Conservation (phyloP, 2,888 invertebrate genomes). For the Drosophila yooni region DNA sequence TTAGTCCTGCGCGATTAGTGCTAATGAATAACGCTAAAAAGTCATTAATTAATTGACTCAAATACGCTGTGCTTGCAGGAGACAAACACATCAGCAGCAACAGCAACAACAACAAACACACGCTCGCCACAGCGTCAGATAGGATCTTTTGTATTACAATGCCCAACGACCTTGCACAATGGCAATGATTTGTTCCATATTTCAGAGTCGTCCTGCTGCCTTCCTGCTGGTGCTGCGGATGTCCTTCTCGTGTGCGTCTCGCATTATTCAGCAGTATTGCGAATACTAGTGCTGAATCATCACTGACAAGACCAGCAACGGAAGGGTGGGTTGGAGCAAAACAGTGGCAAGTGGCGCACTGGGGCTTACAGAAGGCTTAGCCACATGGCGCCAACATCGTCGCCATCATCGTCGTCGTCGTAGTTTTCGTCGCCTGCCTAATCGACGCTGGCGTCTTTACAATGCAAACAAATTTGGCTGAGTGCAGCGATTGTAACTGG, state of each 20-base stretch:
- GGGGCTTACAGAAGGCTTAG: slow-evolving; percentile 56
- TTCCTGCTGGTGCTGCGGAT: slow-evolving; percentile 3
- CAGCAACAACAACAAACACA: slow-evolving; percentile 12
- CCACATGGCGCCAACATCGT: slow-evolving; percentile 57
- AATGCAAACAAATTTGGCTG: slow-evolving; percentile 62
- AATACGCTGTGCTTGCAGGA: slow-evolving; percentile 50
- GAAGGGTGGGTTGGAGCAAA: background rate
- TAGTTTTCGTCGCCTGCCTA: slow-evolving; percentile 39
- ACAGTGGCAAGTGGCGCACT: slow-evolving; percentile 33
- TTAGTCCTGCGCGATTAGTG: slow-evolving; percentile 69
- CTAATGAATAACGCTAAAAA: slow-evolving; percentile 75
- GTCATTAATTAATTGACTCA: slow-evolving; percentile 75
- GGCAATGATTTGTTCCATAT: slow-evolving; percentile 70
- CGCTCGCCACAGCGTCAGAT: slow-evolving; percentile 21
- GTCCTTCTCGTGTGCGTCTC: slow-evolving; percentile 27
- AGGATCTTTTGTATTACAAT: slow-evolving; percentile 46
- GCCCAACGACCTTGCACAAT: slow-evolving; percentile 59
- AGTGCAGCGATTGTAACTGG: slow-evolving; percentile 42
- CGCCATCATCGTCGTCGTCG: slow-evolving; percentile 10
- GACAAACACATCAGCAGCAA: background rate
- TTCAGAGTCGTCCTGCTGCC: slow-evolving; percentile 32
- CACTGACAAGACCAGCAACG: slow-evolving; percentile 16
- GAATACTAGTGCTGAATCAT: slow-evolving; percentile 69
- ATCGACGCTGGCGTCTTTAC: slow-evolving; percentile 45
- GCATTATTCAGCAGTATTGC: slow-evolving; percentile 77